These are phyloP conservation scores for Beris chalybata DNA, from an alignment of 2,888 invertebrate genomes.

Conservation along the genomic window DNA sequence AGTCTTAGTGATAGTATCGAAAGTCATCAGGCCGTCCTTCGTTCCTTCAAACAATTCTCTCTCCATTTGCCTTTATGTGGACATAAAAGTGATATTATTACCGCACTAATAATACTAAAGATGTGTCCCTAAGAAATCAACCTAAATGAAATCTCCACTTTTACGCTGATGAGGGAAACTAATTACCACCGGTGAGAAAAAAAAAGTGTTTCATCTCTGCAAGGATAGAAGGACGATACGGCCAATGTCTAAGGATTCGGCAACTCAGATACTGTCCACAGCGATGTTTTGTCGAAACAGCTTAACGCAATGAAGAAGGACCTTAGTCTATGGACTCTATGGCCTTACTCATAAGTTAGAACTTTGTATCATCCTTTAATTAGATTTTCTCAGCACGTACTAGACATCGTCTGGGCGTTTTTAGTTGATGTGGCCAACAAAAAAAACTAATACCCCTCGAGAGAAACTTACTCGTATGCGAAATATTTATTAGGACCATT, in stretches of 20 bases:
- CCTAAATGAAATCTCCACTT: constrained; percentile 9
- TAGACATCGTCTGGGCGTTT: background rate
- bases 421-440: constrained; percentile 11
- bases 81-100: constrained; percentile 23
- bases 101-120: constrained; percentile 24
- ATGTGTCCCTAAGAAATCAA: constrained; percentile 5
- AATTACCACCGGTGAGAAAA: background rate
- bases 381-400: constrained; percentile 20
- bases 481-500: constrained; percentile 28
- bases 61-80: constrained; percentile 17
- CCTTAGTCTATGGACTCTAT: no score
- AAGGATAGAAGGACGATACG: no score
- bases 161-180: background rate
- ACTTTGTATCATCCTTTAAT: constrained; percentile 30
- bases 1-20: constrained; percentile 10
- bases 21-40: background rate
- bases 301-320: no score
- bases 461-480: constrained; percentile 14
- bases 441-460: background rate
- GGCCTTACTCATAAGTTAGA: background rate
- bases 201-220: background rate
- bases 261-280: no score
- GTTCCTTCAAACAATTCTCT: constrained; percentile 5
- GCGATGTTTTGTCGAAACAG: no score
- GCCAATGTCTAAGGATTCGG: no score